These are phyloP conservation scores for Streblospio benedicti DNA, from an alignment of 1,140 invertebrate genomes.

Conservation along the genomic window DNA sequence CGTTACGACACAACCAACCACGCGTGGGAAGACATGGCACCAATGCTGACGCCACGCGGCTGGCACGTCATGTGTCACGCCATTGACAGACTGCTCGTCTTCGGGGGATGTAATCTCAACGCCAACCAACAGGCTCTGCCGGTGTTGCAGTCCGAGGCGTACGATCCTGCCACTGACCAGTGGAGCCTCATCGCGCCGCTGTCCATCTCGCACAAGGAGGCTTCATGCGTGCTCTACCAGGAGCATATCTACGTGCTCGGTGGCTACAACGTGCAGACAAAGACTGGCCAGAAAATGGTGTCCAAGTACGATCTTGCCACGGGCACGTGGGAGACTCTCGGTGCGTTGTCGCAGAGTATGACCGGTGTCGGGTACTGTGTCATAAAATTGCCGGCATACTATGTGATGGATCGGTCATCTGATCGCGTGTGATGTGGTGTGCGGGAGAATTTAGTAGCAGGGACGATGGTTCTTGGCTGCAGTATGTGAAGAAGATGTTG, in stretches of 20 bases:
- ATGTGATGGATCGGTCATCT: too few relatives aligned
- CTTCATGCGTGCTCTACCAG: constrained; percentile 44
- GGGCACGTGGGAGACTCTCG: constrained; percentile 46
- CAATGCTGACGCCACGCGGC: constrained; percentile 45
- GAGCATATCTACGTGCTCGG: constrained; percentile 46
- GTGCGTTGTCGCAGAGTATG: constrained; percentile 41
- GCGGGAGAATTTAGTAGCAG: too few relatives aligned
- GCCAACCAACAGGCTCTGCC: constrained; percentile 63
- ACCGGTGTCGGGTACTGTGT: constrained; percentile 46
- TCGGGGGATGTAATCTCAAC: constrained; percentile 57
- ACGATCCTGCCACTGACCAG: constrained; percentile 56
- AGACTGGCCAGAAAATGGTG: constrained; percentile 46
- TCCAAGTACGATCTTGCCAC: constrained; percentile 43
- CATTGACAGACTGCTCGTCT: constrained; percentile 64
- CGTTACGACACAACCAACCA: constrained; percentile 38
- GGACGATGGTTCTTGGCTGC: too few relatives aligned
- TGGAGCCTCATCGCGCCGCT: constrained; percentile 61
- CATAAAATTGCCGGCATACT: constrained; percentile 39
- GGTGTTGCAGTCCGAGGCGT: constrained; percentile 61
- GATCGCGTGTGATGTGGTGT: too few relatives aligned
- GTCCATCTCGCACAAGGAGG: constrained; percentile 50
- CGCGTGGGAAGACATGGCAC: constrained; percentile 44
- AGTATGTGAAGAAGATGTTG: too few relatives aligned
- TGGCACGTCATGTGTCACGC: constrained; percentile 48
- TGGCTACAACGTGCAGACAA: constrained; percentile 47